Conservation (phyloP, 2,888 invertebrate genomes). For the Eupeodes luniger region DNA sequence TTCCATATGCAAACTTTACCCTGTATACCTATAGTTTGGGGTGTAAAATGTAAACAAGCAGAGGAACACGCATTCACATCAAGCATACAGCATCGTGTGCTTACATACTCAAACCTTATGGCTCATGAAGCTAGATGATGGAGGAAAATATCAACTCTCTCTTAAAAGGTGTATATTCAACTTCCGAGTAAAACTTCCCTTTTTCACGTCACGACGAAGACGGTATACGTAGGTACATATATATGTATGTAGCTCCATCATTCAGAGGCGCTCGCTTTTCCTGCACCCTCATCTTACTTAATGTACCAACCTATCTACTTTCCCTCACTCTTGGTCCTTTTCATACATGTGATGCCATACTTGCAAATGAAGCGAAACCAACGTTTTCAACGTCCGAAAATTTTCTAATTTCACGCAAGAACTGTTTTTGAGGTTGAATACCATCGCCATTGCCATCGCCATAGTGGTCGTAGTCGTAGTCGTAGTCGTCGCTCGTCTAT, state of each 20-base stretch:
- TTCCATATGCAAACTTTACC: not conserved
- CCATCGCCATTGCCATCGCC: constrained; percentile 25
- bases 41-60: constrained; percentile 56
- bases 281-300: not conserved
- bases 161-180: constrained; percentile 17
- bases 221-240: no score
- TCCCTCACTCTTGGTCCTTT: not conserved
- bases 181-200: not conserved
- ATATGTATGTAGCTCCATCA: no score
- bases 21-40: not conserved
- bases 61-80: constrained; percentile 54
- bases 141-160: constrained; percentile 35
- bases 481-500: not conserved
- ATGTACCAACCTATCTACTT: not conserved
- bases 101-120: no score
- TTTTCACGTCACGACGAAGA: no score
- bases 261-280: not conserved
- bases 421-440: constrained; percentile 82
- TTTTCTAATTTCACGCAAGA: constrained; percentile 83
- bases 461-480: not conserved
- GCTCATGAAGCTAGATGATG: constrained; percentile 7
- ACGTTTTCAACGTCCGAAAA: constrained; percentile 70
- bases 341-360: constrained; percentile 27
- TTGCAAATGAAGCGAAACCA: constrained; percentile 74
- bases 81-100: constrained; percentile 9